Percentiles rank a stretch among this genome's conserved stretches.
Conservation (phyloP, 2,113 vertebrate species). For the Siphamia tubifer region DNA sequence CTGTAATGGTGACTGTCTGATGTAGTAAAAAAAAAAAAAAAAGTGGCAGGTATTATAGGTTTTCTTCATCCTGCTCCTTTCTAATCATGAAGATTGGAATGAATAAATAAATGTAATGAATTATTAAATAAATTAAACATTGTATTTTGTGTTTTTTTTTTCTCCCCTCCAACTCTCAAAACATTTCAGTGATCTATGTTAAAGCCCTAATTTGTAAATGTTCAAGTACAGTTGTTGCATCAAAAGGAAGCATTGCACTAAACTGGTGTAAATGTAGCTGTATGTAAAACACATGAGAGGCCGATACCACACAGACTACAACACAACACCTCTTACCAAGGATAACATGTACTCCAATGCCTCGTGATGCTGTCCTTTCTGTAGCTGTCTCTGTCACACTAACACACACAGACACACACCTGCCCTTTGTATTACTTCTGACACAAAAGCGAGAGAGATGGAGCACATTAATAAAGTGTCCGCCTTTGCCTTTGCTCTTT, state of each 20-base stretch:
- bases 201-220: slow-evolving; percentile 11
- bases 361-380: neutral
- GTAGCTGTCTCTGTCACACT: slow-evolving; percentile 5
- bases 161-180: neutral
- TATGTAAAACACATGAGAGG: neutral
- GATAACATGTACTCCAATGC: slow-evolving; percentile 9
- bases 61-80: no score
- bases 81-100: no score
- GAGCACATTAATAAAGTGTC: slow-evolving; percentile 56
- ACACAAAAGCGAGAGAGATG: slow-evolving; percentile 45
- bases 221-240: neutral
- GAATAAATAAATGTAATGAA: no score
- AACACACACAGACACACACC: slow-evolving; percentile 18
- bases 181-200: neutral
- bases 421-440: slow-evolving; percentile 33
- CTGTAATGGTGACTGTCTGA: no score
- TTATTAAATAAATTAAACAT: slow-evolving; percentile 36
- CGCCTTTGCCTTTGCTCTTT: slow-evolving; percentile 22
- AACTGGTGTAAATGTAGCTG: neutral
- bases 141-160: neutral
- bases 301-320: neutral
- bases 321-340: neutral
- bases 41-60: no score
- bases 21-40: no score
- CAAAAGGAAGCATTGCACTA: slow-evolving; percentile 6